Evolutionary conservation across 2,113 vertebrate species (phyloP).

Genomic region (Myodes glareolus): DNA sequence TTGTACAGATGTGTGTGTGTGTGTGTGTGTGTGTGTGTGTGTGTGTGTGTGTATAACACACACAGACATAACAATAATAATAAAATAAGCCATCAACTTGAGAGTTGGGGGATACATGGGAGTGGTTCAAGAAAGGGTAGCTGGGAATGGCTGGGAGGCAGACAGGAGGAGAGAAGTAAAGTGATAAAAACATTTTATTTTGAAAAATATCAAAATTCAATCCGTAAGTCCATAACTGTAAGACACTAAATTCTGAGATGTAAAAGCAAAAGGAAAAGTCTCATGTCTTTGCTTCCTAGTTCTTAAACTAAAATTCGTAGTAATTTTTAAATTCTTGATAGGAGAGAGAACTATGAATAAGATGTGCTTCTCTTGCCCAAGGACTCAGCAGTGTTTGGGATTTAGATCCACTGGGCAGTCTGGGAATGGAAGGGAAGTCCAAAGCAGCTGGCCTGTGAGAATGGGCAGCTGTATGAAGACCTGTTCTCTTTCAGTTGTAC

Average conservation of each 20-base stretch:
- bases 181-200: not conserved
- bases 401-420: not conserved
- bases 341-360: not conserved
- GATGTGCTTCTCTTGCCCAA: not conserved
- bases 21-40: no score
- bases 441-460: not conserved
- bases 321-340: not conserved
- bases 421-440: not conserved
- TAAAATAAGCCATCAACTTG: not conserved
- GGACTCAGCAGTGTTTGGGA: not conserved
- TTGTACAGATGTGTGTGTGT: fast-evolving
- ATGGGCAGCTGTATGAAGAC: not conserved
- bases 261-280: not conserved
- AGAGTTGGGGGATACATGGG: not conserved
- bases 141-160: no score
- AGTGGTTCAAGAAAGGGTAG: not conserved
- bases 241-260: not conserved
- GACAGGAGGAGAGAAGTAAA: no score
- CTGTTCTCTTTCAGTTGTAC: not conserved
- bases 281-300: not conserved
- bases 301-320: not conserved
- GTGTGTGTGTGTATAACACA: fast-evolving
- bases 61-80: not conserved
- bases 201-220: not conserved
- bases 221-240: not conserved